Evolutionary conservation across 2,888 invertebrate genomes (phyloP), one percentile per base, ranked within the genome.

Genomic region (Apotomis betuletana): DNA sequence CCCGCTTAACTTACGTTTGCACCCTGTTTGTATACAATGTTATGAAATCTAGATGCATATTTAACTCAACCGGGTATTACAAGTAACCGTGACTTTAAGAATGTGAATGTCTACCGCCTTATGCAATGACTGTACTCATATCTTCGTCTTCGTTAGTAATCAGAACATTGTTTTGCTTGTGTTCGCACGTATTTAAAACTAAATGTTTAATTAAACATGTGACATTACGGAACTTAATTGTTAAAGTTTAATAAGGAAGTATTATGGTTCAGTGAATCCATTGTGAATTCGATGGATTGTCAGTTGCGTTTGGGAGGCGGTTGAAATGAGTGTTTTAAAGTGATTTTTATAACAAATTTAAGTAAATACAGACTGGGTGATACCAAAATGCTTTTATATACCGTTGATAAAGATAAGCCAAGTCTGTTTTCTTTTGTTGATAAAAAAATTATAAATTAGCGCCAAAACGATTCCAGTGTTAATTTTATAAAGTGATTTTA

Each of bases 71-170:
- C 27, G 41, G 41, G 41, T 57, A 36, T 46, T 46, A n/a, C 27
- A 27, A 27, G 27, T 38, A 71, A 52, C 67, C 71, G 71, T 71
- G 67, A 71, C 67, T 67, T 70, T 70, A 52, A 67, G 49, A 70
- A 67, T 70, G 71, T 71, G 61, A 67, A 51, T 52, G 65, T 38
- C 49, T 38, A 49, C 41, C 49, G 62, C 67, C 71, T 67, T 71
- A 71, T 62, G 71, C 61, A 67, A 71, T 67, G 69, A 38, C 4
- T 46, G 46, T 41, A 41, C 6, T 41, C 13, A 13, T 49, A 49
- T 59, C 55, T 41, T 13, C 41, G 41, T 38, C 60, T 67, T 54
- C 13, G 44, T 44, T 5, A 15, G 61, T 71, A 71, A 67, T 71
- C 61, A 58, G 71, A 71, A 3, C 44, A 57, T 0, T 57, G 71